Evolutionary conservation across 2,113 vertebrate genomes (phyloP).

Genomic region (Gallinago media): DNA sequence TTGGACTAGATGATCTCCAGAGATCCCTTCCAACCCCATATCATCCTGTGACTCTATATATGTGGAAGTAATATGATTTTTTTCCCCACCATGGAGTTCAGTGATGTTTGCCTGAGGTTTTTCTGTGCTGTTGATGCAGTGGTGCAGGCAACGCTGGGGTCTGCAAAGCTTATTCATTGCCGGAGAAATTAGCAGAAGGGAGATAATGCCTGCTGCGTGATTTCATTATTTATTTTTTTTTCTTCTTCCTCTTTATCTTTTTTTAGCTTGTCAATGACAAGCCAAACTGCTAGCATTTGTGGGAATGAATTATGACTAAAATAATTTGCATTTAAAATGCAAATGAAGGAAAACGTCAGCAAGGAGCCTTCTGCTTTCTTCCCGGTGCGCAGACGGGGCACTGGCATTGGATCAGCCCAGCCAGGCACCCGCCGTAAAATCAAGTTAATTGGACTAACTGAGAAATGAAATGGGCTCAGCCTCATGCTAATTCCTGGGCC

Average conservation of each 20-base stretch:
- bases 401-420: not conserved
- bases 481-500: conserved; percentile 32
- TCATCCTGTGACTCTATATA: not conserved
- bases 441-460: conserved; percentile 52
- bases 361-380: conserved; percentile 50
- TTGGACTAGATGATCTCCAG: too few relatives aligned
- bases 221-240: too few relatives aligned
- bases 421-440: not conserved
- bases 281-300: conserved; percentile 54
- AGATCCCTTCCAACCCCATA: too few relatives aligned
- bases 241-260: not conserved
- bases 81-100: not conserved
- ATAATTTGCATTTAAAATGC: conserved; percentile 67
- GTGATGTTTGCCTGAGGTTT: not conserved
- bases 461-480: conserved; percentile 38
- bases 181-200: not conserved
- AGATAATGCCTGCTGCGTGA: not conserved
- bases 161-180: not conserved
- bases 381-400: not conserved
- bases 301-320: conserved; percentile 50
- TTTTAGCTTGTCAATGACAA: conserved; percentile 36
- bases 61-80: not conserved
- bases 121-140: not conserved
- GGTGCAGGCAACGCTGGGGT: not conserved
- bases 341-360: conserved; percentile 45